Conservation (phyloP, 2,797 vertebrate genomes). For the Characodon lateralis region DNA sequence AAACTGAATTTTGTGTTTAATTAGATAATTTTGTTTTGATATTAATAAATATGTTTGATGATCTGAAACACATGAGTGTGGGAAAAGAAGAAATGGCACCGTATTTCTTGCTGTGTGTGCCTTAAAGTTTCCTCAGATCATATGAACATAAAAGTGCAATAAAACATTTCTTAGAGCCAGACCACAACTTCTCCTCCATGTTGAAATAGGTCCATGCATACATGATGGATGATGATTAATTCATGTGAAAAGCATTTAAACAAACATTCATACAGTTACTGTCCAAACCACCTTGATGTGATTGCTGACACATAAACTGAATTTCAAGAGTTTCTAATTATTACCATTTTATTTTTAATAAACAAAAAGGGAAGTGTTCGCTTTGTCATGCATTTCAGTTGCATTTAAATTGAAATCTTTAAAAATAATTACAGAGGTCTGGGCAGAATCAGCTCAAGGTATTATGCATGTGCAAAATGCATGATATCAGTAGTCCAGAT, state of each 20-base stretch:
- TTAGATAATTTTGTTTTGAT: not conserved
- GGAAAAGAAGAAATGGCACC: not conserved
- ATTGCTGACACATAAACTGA: not conserved
- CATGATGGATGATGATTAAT: not conserved
- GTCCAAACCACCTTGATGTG: not conserved
- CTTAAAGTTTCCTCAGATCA: constrained; percentile 4
- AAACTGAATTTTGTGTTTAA: not conserved
- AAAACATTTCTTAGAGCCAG: constrained; percentile 14
- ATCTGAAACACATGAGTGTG: not conserved
- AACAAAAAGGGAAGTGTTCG: not conserved
- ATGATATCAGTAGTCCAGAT: constrained; percentile 13
- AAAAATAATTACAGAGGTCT: not conserved
- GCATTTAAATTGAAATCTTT: constrained; percentile 4
- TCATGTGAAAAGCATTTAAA: not conserved
- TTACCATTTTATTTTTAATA: not conserved
- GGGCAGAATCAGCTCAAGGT: not conserved
- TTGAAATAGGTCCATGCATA: not conserved
- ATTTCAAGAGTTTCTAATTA: not conserved
- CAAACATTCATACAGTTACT: not conserved
- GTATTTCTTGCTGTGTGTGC: not conserved
- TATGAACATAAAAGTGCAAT: not conserved
- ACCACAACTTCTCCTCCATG: too few species aligned
- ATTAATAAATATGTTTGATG: not conserved
- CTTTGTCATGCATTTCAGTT: not conserved
- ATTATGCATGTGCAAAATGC: not conserved